Base-by-base conservation (phyloP, 2,797 vertebrate species). In the Thunnus albacares region DNA sequence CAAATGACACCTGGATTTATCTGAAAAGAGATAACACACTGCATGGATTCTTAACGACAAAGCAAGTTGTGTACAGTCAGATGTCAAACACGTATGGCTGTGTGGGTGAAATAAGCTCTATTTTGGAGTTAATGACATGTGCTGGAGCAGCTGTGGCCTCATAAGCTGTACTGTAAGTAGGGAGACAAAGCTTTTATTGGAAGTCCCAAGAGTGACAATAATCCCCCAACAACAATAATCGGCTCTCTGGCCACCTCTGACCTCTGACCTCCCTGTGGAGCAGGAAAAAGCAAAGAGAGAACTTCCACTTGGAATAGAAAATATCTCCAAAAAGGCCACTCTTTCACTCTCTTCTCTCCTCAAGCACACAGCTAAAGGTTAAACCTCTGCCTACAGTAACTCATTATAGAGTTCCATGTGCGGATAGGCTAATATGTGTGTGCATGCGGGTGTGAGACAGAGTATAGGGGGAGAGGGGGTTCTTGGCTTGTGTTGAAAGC, bases 401-500 rank as follows among this genome's bases (percentile, higher is more conserved):
- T 91, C 84, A 86, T 91, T 89, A 87, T 15, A 71, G 67, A 71
- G 72, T 10, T 68, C 56, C 81, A 63, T 69, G 85, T 87, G 83
- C 60, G 66, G 65, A 77, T 60, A 3, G 33, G 73, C 33, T 22
- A 59, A 59, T 71, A 33, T 57, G 43, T 59, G 59, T 76, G 51
- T 67, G 74, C 33, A n/a, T 33, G 65, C 70, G 77, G 79, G 84
- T 62, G 77, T 84, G 73, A 64, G 80, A 49, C 2, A 0, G 63
- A 76, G 74, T 75, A 6, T 47, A 35, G 56, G 66, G 57, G 47
- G 84, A 67, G 80, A 60, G 76, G 71, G 75, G 80, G 76, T 76
- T 91, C 81, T 90, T 87, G 80, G 87, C 89, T 55, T 14, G 71
- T 74, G 87, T 84, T 30, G 30, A 88, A 90, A 79, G 87, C 59